Conservation (phyloP, 2,888 invertebrate species). For the Mylabris sibirica region DNA sequence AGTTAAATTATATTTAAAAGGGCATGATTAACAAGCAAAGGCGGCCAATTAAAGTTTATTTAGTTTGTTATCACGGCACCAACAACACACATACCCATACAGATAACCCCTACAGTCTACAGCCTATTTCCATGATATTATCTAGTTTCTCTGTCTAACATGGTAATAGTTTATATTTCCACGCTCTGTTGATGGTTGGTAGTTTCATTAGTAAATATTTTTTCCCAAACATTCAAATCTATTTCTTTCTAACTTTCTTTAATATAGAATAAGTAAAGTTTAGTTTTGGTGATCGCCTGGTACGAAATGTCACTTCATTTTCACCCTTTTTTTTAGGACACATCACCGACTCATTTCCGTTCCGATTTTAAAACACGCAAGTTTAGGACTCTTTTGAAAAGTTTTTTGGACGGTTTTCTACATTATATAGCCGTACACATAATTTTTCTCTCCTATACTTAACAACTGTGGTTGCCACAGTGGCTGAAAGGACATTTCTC, state of each 20-base stretch:
- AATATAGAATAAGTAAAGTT: constrained; percentile 17
- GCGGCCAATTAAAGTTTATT: constrained; percentile 38
- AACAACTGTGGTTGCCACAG: constrained; percentile 39
- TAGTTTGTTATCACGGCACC: constrained; percentile 38
- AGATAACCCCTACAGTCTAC: constrained; percentile 26
- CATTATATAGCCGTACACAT: constrained; percentile 51
- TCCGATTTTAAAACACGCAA: constrained; percentile 54
- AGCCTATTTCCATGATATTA: constrained; percentile 44
- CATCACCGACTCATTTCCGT: constrained; percentile 55
- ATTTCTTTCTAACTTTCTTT: background rate
- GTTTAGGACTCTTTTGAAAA: constrained; percentile 47
- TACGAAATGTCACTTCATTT: constrained; percentile 58
- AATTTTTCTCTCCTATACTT: constrained; percentile 53
- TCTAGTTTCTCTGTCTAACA: constrained; percentile 46
- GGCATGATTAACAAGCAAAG: constrained; percentile 48
- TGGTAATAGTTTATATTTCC: constrained; percentile 56
- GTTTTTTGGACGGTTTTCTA: constrained; percentile 40
- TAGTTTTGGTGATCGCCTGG: constrained; percentile 51
- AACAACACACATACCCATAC: constrained; percentile 7
- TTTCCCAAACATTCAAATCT: background rate
- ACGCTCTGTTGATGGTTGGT: constrained; percentile 41
- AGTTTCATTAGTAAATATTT: constrained; percentile 14
- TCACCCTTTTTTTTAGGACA: constrained; percentile 52
- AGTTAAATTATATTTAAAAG: constrained; percentile 49
- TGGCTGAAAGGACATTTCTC: constrained; percentile 49